Base-by-base conservation (phyloP, 2,888 invertebrate species). In the Sipunculus nudus region DNA sequence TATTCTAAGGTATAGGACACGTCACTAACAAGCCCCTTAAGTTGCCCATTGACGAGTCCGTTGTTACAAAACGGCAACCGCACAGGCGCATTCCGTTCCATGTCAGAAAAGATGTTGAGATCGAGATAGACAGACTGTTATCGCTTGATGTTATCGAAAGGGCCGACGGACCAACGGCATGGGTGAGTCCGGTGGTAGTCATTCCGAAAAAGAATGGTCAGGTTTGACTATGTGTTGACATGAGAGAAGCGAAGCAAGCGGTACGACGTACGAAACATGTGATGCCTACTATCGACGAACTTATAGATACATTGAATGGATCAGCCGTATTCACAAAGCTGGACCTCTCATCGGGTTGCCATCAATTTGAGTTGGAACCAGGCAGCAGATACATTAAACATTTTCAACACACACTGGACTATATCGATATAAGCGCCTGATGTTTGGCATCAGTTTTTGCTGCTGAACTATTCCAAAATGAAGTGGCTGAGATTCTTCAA, bases 201-300 rank as follows among this genome's bases (percentile, higher is more conserved):
- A 19, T 32, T 3, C 52, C 43, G 1, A 49, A 53, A 29, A 46
- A 65, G 4, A 70, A 53, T 46, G 60, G 57, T 23, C 61, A 67
- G 29, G 61, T 73, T 6, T 21, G 70, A 25, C 40, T 74, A 5
- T 73, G 71, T 52, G 62, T 71, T 2, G 71, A 74, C 45, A 72
- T 73, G 74, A 45, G 65, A 26, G 50, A 58, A 52, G 47, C 69
- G 3, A 71, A 74, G 46, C 62, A 55, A 29, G 71, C 71, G 0
- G 64, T 72, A 19, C 32, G 61, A 49, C 40, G 46, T 21, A 39
- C 29, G 26, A 29, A 53, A 19, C 52, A 63, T 32, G 23, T 23
- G 2, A 49, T 41, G 21, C 57, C 56, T 32, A 59, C 61, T 21
- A 25, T 50, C 2, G 43, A 38, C 38, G 61, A 61, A n/a, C 13